Percentiles rank a stretch among this genome's conserved stretches.
Evolutionary conservation across 1,140 invertebrate genomes (phyloP).

Genomic region (Atta cephalotes): DNA sequence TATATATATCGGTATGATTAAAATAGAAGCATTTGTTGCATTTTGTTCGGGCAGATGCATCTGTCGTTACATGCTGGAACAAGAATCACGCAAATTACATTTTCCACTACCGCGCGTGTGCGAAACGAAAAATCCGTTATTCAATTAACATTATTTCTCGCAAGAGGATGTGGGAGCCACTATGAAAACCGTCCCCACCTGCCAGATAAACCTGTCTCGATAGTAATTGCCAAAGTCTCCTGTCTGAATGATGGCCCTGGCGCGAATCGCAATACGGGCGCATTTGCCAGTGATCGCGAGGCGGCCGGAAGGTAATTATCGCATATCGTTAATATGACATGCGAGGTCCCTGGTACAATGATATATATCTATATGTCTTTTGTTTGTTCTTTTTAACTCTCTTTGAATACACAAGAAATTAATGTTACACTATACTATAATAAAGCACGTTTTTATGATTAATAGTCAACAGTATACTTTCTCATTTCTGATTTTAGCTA

Average conservation of each 20-base stretch:
- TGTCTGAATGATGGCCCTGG: slow-evolving; percentile 13
- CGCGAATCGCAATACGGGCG: neutral
- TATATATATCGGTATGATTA: too few relatives aligned
- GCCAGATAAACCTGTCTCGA: slow-evolving; percentile 33
- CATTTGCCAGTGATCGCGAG: neutral
- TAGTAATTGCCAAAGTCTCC: slow-evolving; percentile 35
- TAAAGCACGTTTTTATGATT: neutral
- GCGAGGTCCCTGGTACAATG: neutral
- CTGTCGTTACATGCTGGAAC: neutral
- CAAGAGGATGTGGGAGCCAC: slow-evolving; percentile 17
- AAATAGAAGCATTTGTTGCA: too few relatives aligned
- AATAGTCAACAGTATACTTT: neutral
- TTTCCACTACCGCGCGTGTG: neutral
- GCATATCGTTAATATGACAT: slow-evolving; percentile 8
- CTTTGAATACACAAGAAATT: neutral
- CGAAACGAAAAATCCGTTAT: slow-evolving; percentile 30
- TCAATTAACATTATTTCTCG: slow-evolving; percentile 54
- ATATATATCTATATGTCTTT: neutral
- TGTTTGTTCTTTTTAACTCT: neutral
- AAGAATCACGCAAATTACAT: slow-evolving; percentile 16
- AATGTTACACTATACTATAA: neutral
- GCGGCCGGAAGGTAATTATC: slow-evolving; percentile 10
- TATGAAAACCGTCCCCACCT: neutral
- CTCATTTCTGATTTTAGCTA: neutral
- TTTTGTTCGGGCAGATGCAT: too few relatives aligned